Base-by-base conservation (phyloP, 2,888 invertebrate genomes). In the Lasioglossum pauxillum region DNA sequence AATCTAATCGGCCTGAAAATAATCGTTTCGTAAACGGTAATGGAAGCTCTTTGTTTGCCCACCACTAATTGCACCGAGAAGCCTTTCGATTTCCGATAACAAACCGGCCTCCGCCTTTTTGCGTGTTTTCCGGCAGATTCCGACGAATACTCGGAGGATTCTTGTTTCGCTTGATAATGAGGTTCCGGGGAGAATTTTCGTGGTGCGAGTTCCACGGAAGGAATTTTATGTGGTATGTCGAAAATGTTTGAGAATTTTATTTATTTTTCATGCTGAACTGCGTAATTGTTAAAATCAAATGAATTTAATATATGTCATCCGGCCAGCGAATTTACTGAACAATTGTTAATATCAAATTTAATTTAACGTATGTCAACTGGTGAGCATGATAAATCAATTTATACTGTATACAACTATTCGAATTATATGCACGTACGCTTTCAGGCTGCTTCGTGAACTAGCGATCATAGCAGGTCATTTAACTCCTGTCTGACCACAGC, bases 11-110 rank as follows among this genome's bases (percentile, higher is more conserved):
- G 35, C 38, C 31, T 12, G 67, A 23, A 35, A 38, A 38, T 19
- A 69, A 38, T 69, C 35, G 31, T 69, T 35, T 69, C 38, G 67
- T 38, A 19, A 69, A 69, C 38, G 10, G 67, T 35, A 35, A 69
- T 69, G 35, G 35, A 10, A 35, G 19, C 35, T 19, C 38, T 69
- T 69, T 69, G 35, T 69, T 69, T n/a, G 64, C 64, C 19, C 14
- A 7, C 5, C 64, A 5, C 16, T 69, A 35, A 69, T 69, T 23
- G 67, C 19, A 3, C 23, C 10, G 35, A 19, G 19, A 35, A 69
- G 35, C 35, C 19, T 35, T 35, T 69, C 67, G 35, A 69, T 69
- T 69, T 69, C 67, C 35, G 67, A 69, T 69, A 64, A 64, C 64
- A 64, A 64, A 64, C 64, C 14, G 64, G 7, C 16, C 7, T 64